Base-by-base conservation (phyloP, 2,113 vertebrate genomes). In the Embiotoca jacksoni region DNA sequence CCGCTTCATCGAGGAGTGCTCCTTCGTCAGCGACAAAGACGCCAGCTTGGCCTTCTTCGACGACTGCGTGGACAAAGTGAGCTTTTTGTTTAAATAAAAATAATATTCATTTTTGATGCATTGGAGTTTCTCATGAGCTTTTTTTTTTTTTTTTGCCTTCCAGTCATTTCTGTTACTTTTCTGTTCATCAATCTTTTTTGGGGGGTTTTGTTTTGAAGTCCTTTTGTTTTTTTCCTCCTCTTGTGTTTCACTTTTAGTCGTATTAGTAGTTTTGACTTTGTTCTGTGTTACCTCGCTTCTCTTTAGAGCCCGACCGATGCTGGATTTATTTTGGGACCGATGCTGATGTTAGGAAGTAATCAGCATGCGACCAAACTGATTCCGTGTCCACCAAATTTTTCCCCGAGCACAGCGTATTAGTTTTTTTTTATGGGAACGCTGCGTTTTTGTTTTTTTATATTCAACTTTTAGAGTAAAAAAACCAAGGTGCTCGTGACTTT, bases 1-100 rank as follows among this genome's bases (percentile, higher is more conserved):
- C 91, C 97, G 97, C 69, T 99, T 99, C 80, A 99, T 99, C 50
- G 98, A 99, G 80, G 98, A 99, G 52, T 99, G 98, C 83, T 99
- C 98, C 14, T 99, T 99, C 75, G 98, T 99, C 90, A 99, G 98
- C 30, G 97, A 99, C 88, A 98, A 99, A 88, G 97, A 99, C 30
- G 96, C 98, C 83, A 98, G 98, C 86, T 91, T 99, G 78, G 98
- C 97, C 0, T 99, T 99, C 93, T 99, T 99, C 82, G 98, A 99
- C 87, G 98, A 99, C 92, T 99, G 98, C 6, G 97, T 99, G 72
- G 97, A 99, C 90, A 99, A 99, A 94, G 98, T 99, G 68, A 85
- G 88, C n/a, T 3, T 23, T 7, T 44, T 37, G 37, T 37, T 37
- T 37, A 37, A 37, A 37, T 5, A 37, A 37, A 37, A 37, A 4